These are phyloP conservation scores for Riptortus pedestris DNA, from an alignment of 1,140 invertebrate species.

Conservation along the genomic window DNA sequence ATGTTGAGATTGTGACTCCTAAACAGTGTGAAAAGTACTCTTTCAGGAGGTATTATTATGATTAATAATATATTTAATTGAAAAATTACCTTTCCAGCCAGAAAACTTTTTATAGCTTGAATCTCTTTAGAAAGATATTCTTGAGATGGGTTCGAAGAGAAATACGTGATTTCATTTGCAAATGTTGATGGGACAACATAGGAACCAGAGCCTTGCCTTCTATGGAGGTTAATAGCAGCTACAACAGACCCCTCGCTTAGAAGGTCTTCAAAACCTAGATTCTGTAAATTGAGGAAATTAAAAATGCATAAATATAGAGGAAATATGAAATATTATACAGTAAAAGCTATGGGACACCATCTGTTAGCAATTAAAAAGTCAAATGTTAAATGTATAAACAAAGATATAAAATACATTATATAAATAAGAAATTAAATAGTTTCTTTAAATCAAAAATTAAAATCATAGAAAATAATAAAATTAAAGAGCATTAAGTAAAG, in stretches of 20 bases:
- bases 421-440: too few species aligned
- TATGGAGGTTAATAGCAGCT: conserved; percentile 51
- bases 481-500: too few species aligned
- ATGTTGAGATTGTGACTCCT: too few species aligned
- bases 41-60: too few species aligned
- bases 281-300: conserved; percentile 37
- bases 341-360: not conserved
- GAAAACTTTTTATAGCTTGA: too few species aligned
- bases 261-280: conserved; percentile 50
- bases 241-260: conserved; percentile 46
- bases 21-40: too few species aligned
- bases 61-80: too few species aligned
- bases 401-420: too few species aligned
- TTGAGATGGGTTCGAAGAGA: conserved; percentile 32
- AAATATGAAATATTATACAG: conserved; percentile 36
- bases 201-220: conserved; percentile 33
- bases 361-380: conserved; percentile 31
- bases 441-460: too few species aligned
- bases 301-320: not conserved
- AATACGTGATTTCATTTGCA: conserved; percentile 39
- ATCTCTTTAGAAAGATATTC: conserved; percentile 6
- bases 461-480: too few species aligned
- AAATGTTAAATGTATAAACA: too few species aligned
- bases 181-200: conserved; percentile 37
- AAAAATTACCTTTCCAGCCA: too few species aligned